These are phyloP conservation scores for Oncopeltus fasciatus DNA, from an alignment of 1,140 invertebrate species.

Conservation along the genomic window DNA sequence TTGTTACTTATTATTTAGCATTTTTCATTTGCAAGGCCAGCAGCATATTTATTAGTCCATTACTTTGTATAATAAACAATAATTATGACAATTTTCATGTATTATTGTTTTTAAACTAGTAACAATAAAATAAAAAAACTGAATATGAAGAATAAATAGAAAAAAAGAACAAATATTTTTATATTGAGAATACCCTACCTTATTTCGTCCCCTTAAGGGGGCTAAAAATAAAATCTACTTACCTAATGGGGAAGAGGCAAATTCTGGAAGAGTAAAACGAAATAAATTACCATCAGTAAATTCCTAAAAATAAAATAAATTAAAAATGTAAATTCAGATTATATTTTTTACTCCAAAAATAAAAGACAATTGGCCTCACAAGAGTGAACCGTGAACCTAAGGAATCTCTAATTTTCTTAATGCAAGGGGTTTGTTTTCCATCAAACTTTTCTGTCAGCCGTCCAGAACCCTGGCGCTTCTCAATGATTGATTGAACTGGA, in stretches of 20 bases:
- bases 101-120: background rate
- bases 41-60: too few relatives aligned
- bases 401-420: constrained; percentile 9
- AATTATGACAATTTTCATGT: too few relatives aligned
- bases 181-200: too few relatives aligned
- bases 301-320: constrained; percentile 19
- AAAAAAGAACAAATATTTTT: background rate
- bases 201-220: too few relatives aligned
- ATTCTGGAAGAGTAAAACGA: constrained; percentile 48
- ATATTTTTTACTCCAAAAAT: background rate
- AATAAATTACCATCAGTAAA: constrained; percentile 41
- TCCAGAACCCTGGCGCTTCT: constrained; percentile 30
- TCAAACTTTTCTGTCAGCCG: too few relatives aligned
- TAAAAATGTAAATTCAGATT: background rate
- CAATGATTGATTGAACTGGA: constrained; percentile 46
- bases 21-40: too few relatives aligned
- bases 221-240: too few relatives aligned
- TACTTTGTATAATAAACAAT: too few relatives aligned
- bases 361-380: background rate
- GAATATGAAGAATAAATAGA: background rate
- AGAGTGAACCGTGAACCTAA: constrained; percentile 10
- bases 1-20: too few relatives aligned
- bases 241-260: constrained; percentile 46
- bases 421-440: too few relatives aligned
- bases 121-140: background rate